Base-by-base conservation (phyloP, 2,888 invertebrate species). In the Cheilosia pagana region DNA sequence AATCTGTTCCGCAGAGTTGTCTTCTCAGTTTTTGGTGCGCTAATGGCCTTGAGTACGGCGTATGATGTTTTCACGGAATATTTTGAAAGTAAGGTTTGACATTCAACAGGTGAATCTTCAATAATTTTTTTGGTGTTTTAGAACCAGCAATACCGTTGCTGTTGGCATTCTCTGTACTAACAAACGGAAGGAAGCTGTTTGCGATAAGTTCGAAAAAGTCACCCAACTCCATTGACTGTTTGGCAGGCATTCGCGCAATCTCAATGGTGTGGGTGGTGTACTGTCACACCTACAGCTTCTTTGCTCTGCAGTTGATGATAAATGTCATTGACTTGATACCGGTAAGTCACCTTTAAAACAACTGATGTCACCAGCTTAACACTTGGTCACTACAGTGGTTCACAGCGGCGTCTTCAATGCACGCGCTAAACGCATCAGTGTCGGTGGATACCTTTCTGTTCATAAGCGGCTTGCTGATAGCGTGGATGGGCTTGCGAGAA, bases 381-480 rank as follows among this genome's bases (percentile, higher is more conserved):
- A 25, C 3, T 25, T 25, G 7, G 68, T 48, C n/a, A n/a, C 14
- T 35, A 50, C 23, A 87, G 87, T 87, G 86, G 86, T 12, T 41
- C 1, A 31, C 65, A 43, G 52, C 52, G 8, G 45, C 71, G 4
- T 82, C 43, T 53, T 72, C 87, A 6, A 82, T 87, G 86, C 39
- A 79, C 10, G 14, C 82, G 4, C 45, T 89, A 87, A 43, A 92
- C 89, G 93, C 90, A 89, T 55, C 92, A 0, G 89, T 93, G 10
- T 92, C 93, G 0, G 94, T 94, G 0, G 94, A 94, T 78, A 93
- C 94, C 0, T 94, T 94, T 87, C 93, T 94, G 83, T 87, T 93
- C 23, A 87, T 94, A 43, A 93, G 94, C 87, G 94, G 94, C 7
- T 88, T 94, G 7, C 89, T 94, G 0, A 92, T 92, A 2, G 92